Evolutionary conservation across 2,888 invertebrate species (phyloP), one percentile per base, ranked within the genome.

Genomic region (Trichacis sp.): DNA sequence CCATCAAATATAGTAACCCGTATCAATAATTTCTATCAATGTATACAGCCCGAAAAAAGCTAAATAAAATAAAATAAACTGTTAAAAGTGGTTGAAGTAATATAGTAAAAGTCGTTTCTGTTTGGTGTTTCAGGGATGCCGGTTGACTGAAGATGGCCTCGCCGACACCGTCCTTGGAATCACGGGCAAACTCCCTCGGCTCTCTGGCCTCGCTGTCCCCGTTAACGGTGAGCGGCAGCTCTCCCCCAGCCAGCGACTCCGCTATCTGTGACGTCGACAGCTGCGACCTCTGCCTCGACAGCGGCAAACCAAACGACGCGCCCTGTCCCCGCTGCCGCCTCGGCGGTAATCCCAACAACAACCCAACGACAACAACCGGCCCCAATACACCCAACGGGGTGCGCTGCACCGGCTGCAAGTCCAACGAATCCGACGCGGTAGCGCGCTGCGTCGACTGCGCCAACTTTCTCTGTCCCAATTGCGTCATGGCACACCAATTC

Each of bases 401-500:
- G 29, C 91, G 92, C 75, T 98, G 97, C 87, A 97, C 97, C 75
- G 97, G 96, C 80, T 98, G 98, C 88, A 98, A 97, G 86, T 94
- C 94, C 73, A 94, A 94, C 84, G 95, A 96, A 85, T 92, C 94
- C 15, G 93, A 93, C 90, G 97, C 97, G 47, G 95, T 97, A 59
- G 97, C 97, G 66, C 93, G 95, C 83, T 98, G 97, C 86, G 93
- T 95, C 80, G 97, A 98, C 85, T 99, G 98, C 86, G 94, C 94
- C 80, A 96, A 96, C 84, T 95, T 94, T 84, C 90, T 99, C 75
- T 98, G 98, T 87, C 92, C 94, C 62, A 96, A 97, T 85, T 98
- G 98, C 89, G 96, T 96, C 79, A 97, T 97, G 92, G 98, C 98
- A 68, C 98, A 98, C 86, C 96, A 97, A 87, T 97, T 95, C 85